phyloP scores from a whole-genome alignment of 2,113 vertebrate genomes.

The Promerops cafer region DNA sequence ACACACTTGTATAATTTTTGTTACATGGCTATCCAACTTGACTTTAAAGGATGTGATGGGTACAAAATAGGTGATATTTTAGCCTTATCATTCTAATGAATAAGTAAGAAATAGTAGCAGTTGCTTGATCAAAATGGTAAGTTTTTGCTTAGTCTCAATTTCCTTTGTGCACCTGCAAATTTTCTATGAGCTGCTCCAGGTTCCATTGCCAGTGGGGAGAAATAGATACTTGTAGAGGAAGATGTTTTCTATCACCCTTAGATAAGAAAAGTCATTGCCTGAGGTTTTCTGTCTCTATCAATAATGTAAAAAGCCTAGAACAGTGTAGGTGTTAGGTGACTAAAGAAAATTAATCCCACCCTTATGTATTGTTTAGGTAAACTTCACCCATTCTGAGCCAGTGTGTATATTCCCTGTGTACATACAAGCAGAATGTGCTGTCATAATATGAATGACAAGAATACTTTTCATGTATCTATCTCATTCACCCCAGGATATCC shows the following conservation, averaged over 20 bases:
- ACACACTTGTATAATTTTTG: neutral
- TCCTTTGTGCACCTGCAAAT: neutral
- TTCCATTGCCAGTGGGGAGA: neutral
- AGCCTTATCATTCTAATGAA: neutral
- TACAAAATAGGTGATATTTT: neutral
- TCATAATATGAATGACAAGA: neutral
- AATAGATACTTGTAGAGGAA: neutral
- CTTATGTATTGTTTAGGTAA: neutral
- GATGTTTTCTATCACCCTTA: neutral
- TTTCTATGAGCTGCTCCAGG: neutral
- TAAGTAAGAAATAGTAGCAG: neutral
- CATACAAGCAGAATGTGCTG: neutral
- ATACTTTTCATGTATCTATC: neutral
- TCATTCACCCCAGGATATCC: neutral
- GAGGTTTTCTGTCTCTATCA: neutral
- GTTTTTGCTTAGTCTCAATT: neutral
- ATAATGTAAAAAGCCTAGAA: neutral
- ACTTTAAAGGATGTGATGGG: neutral
- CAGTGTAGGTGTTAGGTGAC: neutral
- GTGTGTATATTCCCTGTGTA: neutral
- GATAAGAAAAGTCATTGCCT: neutral
- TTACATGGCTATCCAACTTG: neutral
- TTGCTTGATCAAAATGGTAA: neutral
- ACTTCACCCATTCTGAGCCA: neutral
- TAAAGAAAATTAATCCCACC: neutral